Evolutionary conservation across 23 tunicate genomes (phyloP).

Genomic region (Trididemnum miniatum): DNA sequence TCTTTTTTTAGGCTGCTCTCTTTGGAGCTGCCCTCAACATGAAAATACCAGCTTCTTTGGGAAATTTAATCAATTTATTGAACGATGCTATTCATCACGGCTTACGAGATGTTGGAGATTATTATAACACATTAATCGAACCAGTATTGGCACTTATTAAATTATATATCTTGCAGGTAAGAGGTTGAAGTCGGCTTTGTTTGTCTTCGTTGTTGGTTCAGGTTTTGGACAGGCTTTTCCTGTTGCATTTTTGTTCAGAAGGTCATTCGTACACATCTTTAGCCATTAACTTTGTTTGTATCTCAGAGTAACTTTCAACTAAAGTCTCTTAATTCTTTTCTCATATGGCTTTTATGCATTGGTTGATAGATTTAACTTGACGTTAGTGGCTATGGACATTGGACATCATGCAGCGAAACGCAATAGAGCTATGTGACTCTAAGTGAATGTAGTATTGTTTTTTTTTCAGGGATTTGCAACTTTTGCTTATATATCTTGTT

Average conservation of each 20-base stretch:
- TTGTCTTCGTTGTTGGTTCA: neutral
- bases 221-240: neutral
- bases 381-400: too few species aligned
- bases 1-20: conserved; percentile 65
- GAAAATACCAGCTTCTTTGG: conserved; percentile 64
- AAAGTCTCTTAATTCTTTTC: too few species aligned
- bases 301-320: too few species aligned
- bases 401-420: too few species aligned
- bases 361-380: too few species aligned
- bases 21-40: conserved; percentile 77
- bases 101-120: conserved; percentile 16
- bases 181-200: neutral
- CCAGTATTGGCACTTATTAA: conserved; percentile 34
- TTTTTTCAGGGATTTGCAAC: conserved; percentile 69
- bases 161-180: conserved; percentile 53
- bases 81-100: conserved; percentile 25
- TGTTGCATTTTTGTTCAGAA: neutral
- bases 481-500: conserved; percentile 75
- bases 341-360: too few species aligned
- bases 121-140: conserved; percentile 33
- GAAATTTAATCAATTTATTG: conserved; percentile 61
- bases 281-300: too few species aligned
- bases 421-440: too few species aligned
- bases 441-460: too few species aligned
- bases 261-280: neutral